Base-by-base conservation (phyloP, 2,113 vertebrate genomes). In the Poeciliopsis turrubarensis region DNA sequence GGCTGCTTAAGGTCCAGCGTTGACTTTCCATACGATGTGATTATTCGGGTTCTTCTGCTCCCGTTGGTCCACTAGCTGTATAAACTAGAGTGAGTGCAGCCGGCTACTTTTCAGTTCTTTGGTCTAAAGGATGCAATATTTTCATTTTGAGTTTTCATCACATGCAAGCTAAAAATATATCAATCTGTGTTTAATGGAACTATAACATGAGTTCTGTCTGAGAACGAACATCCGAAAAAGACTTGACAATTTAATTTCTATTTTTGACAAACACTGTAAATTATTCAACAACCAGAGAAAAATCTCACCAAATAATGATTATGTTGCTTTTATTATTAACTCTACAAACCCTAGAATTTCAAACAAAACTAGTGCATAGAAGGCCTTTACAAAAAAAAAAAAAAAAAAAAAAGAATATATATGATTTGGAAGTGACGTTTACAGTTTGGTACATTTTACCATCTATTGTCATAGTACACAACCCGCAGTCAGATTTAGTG, bases 251-350 rank as follows among this genome's bases (percentile, higher is more conserved):
- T 13, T 22, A 19, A 32, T 9, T 10, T 57, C 17, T 2, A n/a
- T 57, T n/a, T n/a, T 54, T 54, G 17, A 22, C 34, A 37, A 19
- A 25, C 30, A 34, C 9, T 2, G 8, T 60, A 41, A 2, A 41
- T 37, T 17, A 25, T 4, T 60, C 17, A 14, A 29, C n/a, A 75
- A n/a, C 9, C 17, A 65, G 4, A 60, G 54, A 68, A 7, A 29
- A 65, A 27, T 39, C 19, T 22, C 27, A 65, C 30, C 27, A 81
- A 73, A 77, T 54, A 73, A 32, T 72, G 3, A n/a, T 65, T 77
- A 27, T 60, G 19, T 65, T 68, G 65, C 44, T 74, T 86, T 88
- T 86, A 84, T 81, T 84, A 80, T 68, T 79, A 86, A 85, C 61
- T 22, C 14, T 87, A 83, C 29, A 84, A 87, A 86, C 60, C 80